These are phyloP conservation scores for Atopsyche davidsoni DNA, from an alignment of 1,140 invertebrate genomes.

Conservation along the genomic window DNA sequence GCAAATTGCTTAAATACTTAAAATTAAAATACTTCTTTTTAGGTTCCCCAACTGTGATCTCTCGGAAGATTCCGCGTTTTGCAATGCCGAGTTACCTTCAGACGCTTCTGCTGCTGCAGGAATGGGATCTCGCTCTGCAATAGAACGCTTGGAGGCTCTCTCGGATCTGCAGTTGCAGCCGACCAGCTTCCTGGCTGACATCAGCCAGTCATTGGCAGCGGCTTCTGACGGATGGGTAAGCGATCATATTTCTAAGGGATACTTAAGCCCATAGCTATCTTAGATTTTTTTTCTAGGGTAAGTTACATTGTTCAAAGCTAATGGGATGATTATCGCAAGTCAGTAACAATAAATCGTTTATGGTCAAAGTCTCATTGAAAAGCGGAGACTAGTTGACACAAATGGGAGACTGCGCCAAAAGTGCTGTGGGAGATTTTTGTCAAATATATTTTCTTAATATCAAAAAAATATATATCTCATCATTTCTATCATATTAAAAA, in stretches of 20 bases:
- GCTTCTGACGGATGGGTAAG: conserved; percentile 40
- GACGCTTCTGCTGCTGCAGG: not conserved
- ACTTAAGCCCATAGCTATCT: conserved; percentile 1
- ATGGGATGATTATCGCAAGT: too few species aligned
- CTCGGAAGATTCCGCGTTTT: conserved; percentile 7
- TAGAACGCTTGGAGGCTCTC: conserved; percentile 44
- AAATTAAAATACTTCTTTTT: too few species aligned
- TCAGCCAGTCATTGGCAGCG: conserved; percentile 43
- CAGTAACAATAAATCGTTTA: too few species aligned
- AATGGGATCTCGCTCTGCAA: conserved; percentile 33
- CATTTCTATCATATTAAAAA: too few species aligned
- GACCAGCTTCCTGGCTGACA: conserved; percentile 42
- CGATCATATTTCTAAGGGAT: conserved; percentile 9
- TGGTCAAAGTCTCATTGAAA: too few species aligned
- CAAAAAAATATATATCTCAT: too few species aligned
- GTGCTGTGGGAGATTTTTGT: too few species aligned
- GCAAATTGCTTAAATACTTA: too few species aligned
- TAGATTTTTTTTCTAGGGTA: not conserved
- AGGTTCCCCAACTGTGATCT: conserved; percentile 12
- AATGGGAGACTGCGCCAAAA: too few species aligned
- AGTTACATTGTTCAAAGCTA: too few species aligned
- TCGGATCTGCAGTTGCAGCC: conserved; percentile 40
- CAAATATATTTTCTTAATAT: too few species aligned
- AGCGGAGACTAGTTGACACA: too few species aligned
- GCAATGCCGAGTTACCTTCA: not conserved